Conservation (phyloP, 2,888 invertebrate genomes). For the Seira ritae region DNA sequence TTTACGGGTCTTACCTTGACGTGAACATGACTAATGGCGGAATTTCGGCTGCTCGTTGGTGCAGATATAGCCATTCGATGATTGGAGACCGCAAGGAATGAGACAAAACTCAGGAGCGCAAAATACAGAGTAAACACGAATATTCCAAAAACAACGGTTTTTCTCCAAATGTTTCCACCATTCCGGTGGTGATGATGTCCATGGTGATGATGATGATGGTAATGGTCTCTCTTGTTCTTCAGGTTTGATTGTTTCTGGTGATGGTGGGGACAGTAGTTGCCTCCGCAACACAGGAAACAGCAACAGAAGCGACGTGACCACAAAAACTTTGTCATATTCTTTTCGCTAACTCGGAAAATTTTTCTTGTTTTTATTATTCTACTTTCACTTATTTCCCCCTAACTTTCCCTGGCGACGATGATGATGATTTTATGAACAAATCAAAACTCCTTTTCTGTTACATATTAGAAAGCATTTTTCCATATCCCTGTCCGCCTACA, state of each 20-base stretch:
- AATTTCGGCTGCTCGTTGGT: slow-evolving; percentile 37
- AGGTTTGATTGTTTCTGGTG: slow-evolving; percentile 43
- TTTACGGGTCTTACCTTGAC: slow-evolving; percentile 42
- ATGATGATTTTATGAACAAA: too few species aligned
- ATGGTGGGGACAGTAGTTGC: slow-evolving; percentile 41
- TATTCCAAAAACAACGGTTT: slow-evolving; percentile 70
- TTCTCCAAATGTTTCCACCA: slow-evolving; percentile 68
- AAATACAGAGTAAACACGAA: slow-evolving; percentile 72
- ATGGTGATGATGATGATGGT: slow-evolving; percentile 22
- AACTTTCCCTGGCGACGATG: too few species aligned
- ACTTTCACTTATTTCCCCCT: too few species aligned
- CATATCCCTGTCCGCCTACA: too few species aligned
- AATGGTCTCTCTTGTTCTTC: slow-evolving; percentile 53
- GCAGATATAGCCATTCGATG: slow-evolving; percentile 62
- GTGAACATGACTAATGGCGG: slow-evolving; percentile 34
- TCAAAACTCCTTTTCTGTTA: too few species aligned
- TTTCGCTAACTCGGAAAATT: neutral
- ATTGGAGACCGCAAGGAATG: slow-evolving; percentile 71
- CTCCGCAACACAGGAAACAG: slow-evolving; percentile 60
- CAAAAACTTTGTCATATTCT: slow-evolving; percentile 69
- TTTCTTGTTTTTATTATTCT: too few species aligned
- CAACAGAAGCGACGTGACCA: slow-evolving; percentile 66
- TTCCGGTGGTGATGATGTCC: slow-evolving; percentile 34
- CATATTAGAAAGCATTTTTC: too few species aligned
- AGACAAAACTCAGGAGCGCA: slow-evolving; percentile 71